Percentiles rank a stretch among this genome's conserved stretches.
These are phyloP conservation scores for Pagetopsis macropterus DNA, from an alignment of 2,797 vertebrate species.

Conservation along the genomic window DNA sequence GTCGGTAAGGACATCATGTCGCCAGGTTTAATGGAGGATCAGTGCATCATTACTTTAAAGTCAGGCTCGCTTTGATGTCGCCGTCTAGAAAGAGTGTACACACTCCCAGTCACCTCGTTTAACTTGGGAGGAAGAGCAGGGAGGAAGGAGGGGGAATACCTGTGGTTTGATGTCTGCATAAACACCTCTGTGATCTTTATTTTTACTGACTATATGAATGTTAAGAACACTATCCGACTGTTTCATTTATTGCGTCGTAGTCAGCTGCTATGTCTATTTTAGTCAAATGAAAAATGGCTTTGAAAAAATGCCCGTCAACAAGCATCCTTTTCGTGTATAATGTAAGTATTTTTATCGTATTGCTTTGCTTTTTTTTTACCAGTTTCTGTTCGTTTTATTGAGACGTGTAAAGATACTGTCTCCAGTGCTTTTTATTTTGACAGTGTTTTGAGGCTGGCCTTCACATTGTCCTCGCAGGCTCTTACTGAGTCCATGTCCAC, in stretches of 20 bases:
- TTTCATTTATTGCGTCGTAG: neutral
- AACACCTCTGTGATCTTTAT: constrained; percentile 8
- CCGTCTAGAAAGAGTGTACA: constrained; percentile 46
- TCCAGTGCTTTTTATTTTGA: too few species aligned
- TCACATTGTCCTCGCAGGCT: neutral
- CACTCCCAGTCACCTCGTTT: constrained; percentile 51
- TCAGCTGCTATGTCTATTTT: too few species aligned
- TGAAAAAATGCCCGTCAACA: too few species aligned
- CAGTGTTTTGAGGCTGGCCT: neutral
- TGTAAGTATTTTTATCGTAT: too few species aligned
- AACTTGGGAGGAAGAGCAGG: constrained; percentile 14
- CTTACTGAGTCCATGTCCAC: neutral
- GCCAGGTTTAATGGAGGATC: constrained; percentile 28
- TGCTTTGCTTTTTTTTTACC: neutral
- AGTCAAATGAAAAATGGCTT: too few species aligned
- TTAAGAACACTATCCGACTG: neutral
- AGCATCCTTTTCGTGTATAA: too few species aligned
- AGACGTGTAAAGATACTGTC: too few species aligned
- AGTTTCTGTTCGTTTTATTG: neutral
- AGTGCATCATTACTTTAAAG: constrained; percentile 29
- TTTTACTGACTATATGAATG: neutral
- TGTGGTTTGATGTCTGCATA: neutral
- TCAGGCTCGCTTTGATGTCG: constrained; percentile 58
- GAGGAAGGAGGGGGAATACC: constrained; percentile 6
- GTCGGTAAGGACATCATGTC: constrained; percentile 24